These are phyloP conservation scores for Paradoxurus hermaphroditus DNA, from an alignment of 2,113 vertebrate genomes.

Conservation along the genomic window DNA sequence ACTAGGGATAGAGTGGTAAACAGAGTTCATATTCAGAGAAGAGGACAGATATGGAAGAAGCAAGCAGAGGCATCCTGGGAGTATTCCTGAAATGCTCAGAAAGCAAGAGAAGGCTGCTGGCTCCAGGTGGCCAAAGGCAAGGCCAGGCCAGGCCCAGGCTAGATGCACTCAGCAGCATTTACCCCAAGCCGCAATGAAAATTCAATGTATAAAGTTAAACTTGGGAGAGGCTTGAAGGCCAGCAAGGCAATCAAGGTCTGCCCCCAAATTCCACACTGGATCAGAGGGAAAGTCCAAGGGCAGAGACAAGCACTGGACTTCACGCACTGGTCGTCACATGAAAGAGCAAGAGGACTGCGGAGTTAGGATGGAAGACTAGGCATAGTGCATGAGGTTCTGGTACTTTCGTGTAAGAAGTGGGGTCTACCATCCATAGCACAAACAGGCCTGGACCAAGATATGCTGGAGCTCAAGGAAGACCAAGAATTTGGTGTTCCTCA, in stretches of 20 bases:
- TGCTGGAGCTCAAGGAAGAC: not conserved
- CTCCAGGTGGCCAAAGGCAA: not conserved
- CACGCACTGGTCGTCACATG: not conserved
- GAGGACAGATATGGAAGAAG: not conserved
- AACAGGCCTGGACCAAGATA: not conserved
- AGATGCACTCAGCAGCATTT: not conserved
- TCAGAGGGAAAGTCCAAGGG: not conserved
- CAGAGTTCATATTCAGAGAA: not conserved
- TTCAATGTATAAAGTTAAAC: not conserved
- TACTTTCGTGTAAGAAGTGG: not conserved
- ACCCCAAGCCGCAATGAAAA: not conserved
- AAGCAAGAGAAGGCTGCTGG: not conserved
- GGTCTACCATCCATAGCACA: not conserved
- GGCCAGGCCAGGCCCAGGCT: not conserved
- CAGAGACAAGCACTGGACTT: not conserved
- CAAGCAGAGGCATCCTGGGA: not conserved
- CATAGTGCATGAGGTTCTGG: not conserved
- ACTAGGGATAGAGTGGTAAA: not conserved
- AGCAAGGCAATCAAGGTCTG: not conserved
- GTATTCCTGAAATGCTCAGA: not conserved
- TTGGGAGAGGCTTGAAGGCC: not conserved
- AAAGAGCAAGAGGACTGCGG: not conserved
- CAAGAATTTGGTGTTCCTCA: not conserved
- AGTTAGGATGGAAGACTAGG: not conserved
- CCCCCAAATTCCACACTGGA: not conserved